Evolutionary conservation across 2,888 invertebrate genomes (phyloP).

Genomic region (Sicus ferrugineus): DNA sequence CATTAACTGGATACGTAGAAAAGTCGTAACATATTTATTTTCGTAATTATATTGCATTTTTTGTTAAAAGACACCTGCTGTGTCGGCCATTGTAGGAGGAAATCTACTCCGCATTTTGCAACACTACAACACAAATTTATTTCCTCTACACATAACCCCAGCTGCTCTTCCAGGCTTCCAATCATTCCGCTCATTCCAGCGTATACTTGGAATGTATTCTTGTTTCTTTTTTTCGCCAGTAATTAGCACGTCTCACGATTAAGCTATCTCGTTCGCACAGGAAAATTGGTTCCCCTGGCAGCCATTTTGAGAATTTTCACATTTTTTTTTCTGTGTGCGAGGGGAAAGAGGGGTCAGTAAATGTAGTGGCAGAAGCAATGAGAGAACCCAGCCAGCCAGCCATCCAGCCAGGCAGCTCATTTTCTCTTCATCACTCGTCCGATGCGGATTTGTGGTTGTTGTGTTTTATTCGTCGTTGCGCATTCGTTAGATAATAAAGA

Average conservation of each 20-base stretch:
- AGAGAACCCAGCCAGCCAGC: conserved; percentile 2
- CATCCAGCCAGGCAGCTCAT: neutral
- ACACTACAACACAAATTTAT: no score
- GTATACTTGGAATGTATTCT: neutral
- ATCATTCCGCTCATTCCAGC: neutral
- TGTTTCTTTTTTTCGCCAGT: neutral
- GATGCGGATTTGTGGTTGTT: conserved; percentile 14
- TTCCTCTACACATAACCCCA: neutral
- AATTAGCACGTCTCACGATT: neutral
- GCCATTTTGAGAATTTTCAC: conserved; percentile 31
- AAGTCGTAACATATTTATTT: no score
- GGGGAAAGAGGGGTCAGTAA: no score
- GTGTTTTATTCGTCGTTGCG: conserved; percentile 17
- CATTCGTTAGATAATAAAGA: conserved; percentile 24
- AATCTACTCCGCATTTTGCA: no score
- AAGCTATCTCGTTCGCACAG: conserved; percentile 5
- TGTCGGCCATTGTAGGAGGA: no score
- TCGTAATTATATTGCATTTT: no score
- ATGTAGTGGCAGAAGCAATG: no score
- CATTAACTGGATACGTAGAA: no score
- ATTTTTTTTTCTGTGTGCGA: neutral
- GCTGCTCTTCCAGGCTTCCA: neutral
- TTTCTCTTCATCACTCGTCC: conserved; percentile 25
- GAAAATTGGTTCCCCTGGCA: conserved; percentile 15
- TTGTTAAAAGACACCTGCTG: no score